Evolutionary conservation across 2,797 vertebrate genomes (phyloP).

Genomic region (Micromesistius poutassou): DNA sequence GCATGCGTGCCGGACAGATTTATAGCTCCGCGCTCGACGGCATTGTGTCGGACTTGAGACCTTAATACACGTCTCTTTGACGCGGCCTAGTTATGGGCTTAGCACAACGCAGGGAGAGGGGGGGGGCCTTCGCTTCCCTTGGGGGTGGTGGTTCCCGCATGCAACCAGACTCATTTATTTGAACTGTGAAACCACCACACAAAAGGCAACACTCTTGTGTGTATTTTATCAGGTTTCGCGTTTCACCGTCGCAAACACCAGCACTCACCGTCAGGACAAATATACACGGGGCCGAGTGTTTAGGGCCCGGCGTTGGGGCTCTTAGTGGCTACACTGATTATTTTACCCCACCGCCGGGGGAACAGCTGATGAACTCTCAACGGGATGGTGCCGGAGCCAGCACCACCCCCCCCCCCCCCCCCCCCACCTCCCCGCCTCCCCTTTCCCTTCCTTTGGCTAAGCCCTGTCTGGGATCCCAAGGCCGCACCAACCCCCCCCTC

Average conservation of each 20-base stretch:
- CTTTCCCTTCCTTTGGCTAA: conserved; percentile 5
- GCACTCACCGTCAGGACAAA: conserved; percentile 61
- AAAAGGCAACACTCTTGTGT: conserved; percentile 44
- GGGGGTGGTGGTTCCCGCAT: neutral
- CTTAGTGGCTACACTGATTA: conserved; percentile 69
- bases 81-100: conserved; percentile 26
- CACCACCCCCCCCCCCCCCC: neutral
- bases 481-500: conserved; percentile 35
- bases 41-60: conserved; percentile 21
- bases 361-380: conserved; percentile 46
- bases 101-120: conserved; percentile 10
- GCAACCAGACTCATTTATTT: conserved; percentile 47
- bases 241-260: conserved; percentile 46
- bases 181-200: conserved; percentile 46
- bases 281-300: conserved; percentile 45
- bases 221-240: conserved; percentile 43
- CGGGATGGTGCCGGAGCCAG: conserved; percentile 35
- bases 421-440: neutral
- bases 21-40: conserved; percentile 23
- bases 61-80: conserved; percentile 40
- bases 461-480: conserved; percentile 43
- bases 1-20: conserved; percentile 15
- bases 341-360: conserved; percentile 52
- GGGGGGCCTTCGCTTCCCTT: neutral
- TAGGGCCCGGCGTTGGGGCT: conserved; percentile 37